Base-by-base conservation (phyloP, 2,113 vertebrate genomes). In the Poecile atricapillus region DNA sequence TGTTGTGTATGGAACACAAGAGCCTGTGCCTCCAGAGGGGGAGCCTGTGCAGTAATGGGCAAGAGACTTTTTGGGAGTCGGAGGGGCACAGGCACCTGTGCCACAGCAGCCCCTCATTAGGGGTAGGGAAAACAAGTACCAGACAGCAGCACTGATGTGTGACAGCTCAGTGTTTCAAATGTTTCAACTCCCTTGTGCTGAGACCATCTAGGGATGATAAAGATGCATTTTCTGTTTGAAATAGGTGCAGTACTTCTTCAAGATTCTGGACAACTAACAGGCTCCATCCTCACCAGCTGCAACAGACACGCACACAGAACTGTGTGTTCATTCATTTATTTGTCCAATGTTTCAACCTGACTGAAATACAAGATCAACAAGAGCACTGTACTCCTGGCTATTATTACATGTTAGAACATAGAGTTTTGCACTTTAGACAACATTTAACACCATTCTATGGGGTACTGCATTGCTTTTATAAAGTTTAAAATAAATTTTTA, bases 171-270 rank as follows among this genome's bases (percentile, higher is more conserved):
- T 13, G 23, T 55, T 59, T 33, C 60, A 35, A 15, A 1, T 6
- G 5, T 31, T 55, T 53, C 24, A 53, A 1, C 17, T 21, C 3
- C 7, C 9, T 7, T 17, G 9, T 7, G 11, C 70, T 12, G 10
- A 52, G 41, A 3, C 1, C 0, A 8, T 18, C 39, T 10, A 24
- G 24, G 9, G 53, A 13, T 16, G 12, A 44, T 7, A 13, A 27
- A 50, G 30, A 7, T 27, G 13, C 31, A 1, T 95, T 93, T 91
- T 58, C 88, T 94, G 89, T 96, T 94, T 80, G 47, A 20, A 83
- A 62, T 75, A 99, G 99, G 99, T 99, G 69, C 98, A 99, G 91
- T 99, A 99, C 93, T 99, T 99, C 97, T 99, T 99, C 98, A 99
- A 98, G 98, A 99, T 99, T 91, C 84, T 99, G 98, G 98, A 99